Evolutionary conservation across 2,113 vertebrate species (phyloP).

Genomic region (Protobothrops flavoviridis): DNA sequence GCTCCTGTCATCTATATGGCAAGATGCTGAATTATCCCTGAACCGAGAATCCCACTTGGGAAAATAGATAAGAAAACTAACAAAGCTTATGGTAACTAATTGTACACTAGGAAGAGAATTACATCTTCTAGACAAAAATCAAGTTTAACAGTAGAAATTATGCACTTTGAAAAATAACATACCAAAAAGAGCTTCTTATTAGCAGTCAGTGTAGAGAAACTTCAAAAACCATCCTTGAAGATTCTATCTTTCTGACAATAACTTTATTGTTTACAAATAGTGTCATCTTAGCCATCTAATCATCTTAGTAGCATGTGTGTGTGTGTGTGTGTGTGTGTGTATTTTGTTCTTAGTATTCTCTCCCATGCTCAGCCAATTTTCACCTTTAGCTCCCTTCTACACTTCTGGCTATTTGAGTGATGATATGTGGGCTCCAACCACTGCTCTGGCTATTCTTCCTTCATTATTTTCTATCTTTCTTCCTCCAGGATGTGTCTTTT

Average conservation of each 20-base stretch:
- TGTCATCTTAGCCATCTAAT: constrained; percentile 43
- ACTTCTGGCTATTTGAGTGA: background rate
- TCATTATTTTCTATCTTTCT: background rate
- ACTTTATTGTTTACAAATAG: constrained; percentile 58
- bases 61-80: constrained; percentile 22
- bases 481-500: background rate
- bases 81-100: background rate
- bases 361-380: too few relatives aligned
- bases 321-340: background rate
- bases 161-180: constrained; percentile 20
- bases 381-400: background rate
- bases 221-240: constrained; percentile 51
- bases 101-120: constrained; percentile 12
- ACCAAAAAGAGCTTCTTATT: constrained; percentile 47
- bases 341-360: too few relatives aligned
- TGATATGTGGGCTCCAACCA: too few relatives aligned
- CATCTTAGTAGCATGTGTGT: constrained; percentile 19
- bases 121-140: constrained; percentile 20
- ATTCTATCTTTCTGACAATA: constrained; percentile 56
- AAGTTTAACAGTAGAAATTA: constrained; percentile 28
- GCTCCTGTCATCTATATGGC: constrained; percentile 39
- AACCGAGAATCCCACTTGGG: constrained; percentile 14
- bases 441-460: background rate
- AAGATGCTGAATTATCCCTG: constrained; percentile 26
- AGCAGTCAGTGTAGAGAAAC: constrained; percentile 48